Evolutionary conservation across 92 coral and sea anemone species (phyloP).

Genomic region (Muricea muricata): DNA sequence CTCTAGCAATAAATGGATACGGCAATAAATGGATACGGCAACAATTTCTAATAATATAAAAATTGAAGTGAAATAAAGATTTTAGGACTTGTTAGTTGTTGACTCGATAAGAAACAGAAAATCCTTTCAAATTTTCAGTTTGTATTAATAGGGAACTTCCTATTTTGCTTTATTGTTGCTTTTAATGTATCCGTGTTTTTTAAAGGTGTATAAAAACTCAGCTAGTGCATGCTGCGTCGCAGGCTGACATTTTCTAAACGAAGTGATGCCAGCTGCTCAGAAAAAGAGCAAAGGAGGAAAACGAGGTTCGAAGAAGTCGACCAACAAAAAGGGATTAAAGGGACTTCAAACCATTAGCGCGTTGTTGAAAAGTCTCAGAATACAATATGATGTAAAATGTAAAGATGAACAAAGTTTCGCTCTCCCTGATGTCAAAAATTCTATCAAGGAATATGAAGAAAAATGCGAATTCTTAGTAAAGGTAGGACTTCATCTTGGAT

Average conservation of each 20-base stretch:
- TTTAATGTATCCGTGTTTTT: too few species aligned
- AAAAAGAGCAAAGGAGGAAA: conserved; percentile 77
- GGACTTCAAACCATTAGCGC: conserved; percentile 91
- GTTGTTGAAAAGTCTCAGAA: conserved; percentile 80
- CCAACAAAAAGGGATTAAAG: conserved; percentile 83
- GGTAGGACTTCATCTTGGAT: conserved; percentile 52
- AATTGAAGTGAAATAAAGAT: too few species aligned
- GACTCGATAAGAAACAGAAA: too few species aligned
- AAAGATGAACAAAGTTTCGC: conserved; percentile 84
- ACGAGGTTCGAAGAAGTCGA: conserved; percentile 70
- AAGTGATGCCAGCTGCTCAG: conserved; percentile 76
- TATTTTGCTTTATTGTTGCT: too few species aligned
- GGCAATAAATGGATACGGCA: too few species aligned
- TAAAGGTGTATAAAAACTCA: neutral
- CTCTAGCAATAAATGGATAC: too few species aligned
- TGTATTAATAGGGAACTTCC: too few species aligned
- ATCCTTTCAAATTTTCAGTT: too few species aligned
- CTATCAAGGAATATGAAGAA: conserved; percentile 84
- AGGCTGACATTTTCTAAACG: too few species aligned
- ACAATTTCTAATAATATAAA: too few species aligned
- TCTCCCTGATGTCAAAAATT: conserved; percentile 84
- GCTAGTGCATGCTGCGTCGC: too few species aligned
- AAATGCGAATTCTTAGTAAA: conserved; percentile 79
- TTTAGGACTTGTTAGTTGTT: too few species aligned
- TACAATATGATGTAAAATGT: conserved; percentile 86